These are phyloP conservation scores for Eristalis arbustorum DNA, from an alignment of 2,888 invertebrate species.

Conservation along the genomic window DNA sequence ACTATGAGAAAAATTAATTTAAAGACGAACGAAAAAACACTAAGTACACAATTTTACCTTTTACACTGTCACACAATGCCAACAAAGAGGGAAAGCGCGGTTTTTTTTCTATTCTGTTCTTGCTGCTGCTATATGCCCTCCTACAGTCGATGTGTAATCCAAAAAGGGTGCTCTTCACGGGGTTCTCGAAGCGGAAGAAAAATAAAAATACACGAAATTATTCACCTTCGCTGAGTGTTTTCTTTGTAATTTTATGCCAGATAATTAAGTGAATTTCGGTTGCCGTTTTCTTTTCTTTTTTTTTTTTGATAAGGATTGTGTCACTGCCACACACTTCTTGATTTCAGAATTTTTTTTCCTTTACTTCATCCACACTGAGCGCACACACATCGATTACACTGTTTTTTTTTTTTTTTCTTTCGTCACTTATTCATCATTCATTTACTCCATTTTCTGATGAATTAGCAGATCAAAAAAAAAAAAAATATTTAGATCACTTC, in stretches of 20 bases:
- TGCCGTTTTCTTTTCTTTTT: neutral
- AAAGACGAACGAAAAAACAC: slow-evolving; percentile 27
- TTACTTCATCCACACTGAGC: slow-evolving; percentile 17
- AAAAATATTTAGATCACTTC: slow-evolving; percentile 7
- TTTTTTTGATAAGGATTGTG: slow-evolving; percentile 36
- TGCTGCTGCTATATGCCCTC: neutral
- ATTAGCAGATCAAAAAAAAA: slow-evolving; percentile 35
- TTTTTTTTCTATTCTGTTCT: slow-evolving; percentile 28
- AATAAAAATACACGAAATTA: neutral
- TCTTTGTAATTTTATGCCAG: neutral
- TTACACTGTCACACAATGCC: slow-evolving; percentile 28
- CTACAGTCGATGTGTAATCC: neutral
- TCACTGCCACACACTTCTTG: slow-evolving; percentile 61
- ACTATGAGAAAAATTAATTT: neutral
- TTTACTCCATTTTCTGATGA: slow-evolving; percentile 48
- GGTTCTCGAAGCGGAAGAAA: neutral
- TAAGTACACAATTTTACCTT: slow-evolving; percentile 53
- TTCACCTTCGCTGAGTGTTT: neutral
- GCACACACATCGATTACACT: slow-evolving; percentile 52
- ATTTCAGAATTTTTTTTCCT: slow-evolving; percentile 8
- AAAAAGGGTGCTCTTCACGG: neutral
- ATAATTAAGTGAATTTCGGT: neutral
- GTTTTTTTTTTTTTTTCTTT: neutral
- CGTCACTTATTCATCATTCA: slow-evolving; percentile 1
- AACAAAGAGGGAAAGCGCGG: slow-evolving; percentile 65